Evolutionary conservation across 2,888 invertebrate genomes (phyloP).

Genomic region (Drosophila imparisetae): DNA sequence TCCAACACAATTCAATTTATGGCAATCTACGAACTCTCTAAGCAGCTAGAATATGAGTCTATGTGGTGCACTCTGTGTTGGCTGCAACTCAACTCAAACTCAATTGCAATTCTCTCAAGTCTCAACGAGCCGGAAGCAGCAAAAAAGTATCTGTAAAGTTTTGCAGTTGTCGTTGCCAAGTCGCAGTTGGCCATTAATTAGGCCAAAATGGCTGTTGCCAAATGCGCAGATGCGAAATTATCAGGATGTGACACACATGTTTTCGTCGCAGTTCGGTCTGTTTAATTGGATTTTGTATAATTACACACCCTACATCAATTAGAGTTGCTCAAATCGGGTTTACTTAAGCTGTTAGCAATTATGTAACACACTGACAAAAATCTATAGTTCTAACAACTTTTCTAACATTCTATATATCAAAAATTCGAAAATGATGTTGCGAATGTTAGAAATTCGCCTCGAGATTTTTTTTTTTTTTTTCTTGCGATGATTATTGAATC

Average conservation of each 20-base stretch:
- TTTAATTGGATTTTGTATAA: conserved; percentile 65
- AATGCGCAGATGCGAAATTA: conserved; percentile 53
- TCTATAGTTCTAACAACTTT: neutral
- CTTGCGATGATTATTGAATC: neutral
- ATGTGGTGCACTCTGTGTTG: conserved; percentile 5
- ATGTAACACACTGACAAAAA: neutral
- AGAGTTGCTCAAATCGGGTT: neutral
- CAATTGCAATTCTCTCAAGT: conserved; percentile 12
- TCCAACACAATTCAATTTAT: conserved; percentile 49
- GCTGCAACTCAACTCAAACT: conserved; percentile 14
- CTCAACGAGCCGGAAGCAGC: neutral
- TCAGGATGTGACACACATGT: conserved; percentile 64
- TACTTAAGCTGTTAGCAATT: neutral
- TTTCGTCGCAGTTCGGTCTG: conserved; percentile 45
- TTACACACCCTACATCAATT: conserved; percentile 20
- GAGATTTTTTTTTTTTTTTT: neutral
- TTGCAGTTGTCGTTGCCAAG: conserved; percentile 42
- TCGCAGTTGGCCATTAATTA: conserved; percentile 57
- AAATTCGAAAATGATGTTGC: too few species aligned
- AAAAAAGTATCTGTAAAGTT: conserved; percentile 31
- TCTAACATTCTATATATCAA: too few species aligned
- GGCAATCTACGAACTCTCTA: conserved; percentile 35
- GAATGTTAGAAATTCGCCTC: too few species aligned
- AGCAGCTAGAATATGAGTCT: conserved; percentile 32
- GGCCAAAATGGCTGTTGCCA: conserved; percentile 44